Base-by-base conservation (phyloP, 2,113 vertebrate genomes). In the Colaptes auratus region DNA sequence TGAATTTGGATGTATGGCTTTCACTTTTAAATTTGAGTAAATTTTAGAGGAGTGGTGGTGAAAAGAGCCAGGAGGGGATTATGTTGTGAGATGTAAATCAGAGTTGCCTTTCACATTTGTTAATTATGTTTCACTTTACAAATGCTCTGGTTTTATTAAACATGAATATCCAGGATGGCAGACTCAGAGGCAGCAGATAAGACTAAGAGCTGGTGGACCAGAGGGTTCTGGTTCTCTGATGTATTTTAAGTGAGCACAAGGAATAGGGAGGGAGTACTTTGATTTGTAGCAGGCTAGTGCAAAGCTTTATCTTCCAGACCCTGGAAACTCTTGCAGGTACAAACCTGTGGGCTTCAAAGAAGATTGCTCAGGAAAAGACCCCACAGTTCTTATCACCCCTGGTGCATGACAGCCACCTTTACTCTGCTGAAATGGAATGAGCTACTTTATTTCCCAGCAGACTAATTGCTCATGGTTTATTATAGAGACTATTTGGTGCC, bases 391-490 rank as follows among this genome's bases (percentile, higher is more conserved):
- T 42, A 56, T 87, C 84, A 27, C 9, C 48, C 72, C 36, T 46
- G 63, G 23, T 75, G 82, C 73, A 25, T 42, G 67, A 30, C 87
- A 92, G 66, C 78, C 48, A 82, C 91, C 59, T 92, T 88, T 69
- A 52, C 81, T 90, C 52, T 69, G 48, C 88, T 91, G 78, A 83
- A 82, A 81, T 71, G 56, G 87, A 91, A 75, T 66, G 66, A 95
- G 63, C 83, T 89, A 17, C 73, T 86, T 94, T 95, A 66, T 96
- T 95, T 93, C 66, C 79, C 94, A 93, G 75, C 74, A 93, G 86
- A 72, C 83, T 95, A 95, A 94, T 96, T 96, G 94, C 95, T 95
- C 28, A 0, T 92, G 92, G 92, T 89, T 97, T 97, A 95, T 97
- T 96, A 90, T 76, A 90, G 95, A 77, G 95, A 52, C 79, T 93